Evolutionary conservation across 1,140 invertebrate genomes (phyloP).

Genomic region (Drosophila grimshawi): DNA sequence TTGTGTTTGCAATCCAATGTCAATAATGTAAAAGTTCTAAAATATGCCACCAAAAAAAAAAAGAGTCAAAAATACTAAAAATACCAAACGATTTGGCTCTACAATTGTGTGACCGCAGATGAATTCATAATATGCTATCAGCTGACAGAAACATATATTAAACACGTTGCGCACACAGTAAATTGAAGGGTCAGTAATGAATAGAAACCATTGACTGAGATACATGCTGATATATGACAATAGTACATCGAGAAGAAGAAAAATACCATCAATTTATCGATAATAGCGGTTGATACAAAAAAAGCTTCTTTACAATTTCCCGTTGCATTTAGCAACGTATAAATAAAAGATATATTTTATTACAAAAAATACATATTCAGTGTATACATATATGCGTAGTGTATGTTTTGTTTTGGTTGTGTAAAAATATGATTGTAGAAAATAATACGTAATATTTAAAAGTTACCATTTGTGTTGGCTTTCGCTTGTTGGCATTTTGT

Average conservation of each 20-base stretch:
- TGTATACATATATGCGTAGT: slow-evolving; percentile 68
- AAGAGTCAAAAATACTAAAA: not conserved
- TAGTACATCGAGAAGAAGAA: not conserved
- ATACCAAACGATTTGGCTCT: slow-evolving; percentile 10
- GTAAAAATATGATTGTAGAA: slow-evolving; percentile 76
- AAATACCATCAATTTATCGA: not conserved
- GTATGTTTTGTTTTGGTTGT: slow-evolving; percentile 60
- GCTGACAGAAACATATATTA: not conserved
- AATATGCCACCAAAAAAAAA: slow-evolving; percentile 3
- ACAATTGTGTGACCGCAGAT: slow-evolving; percentile 14
- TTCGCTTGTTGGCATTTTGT: slow-evolving; percentile 37
- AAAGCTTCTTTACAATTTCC: not conserved
- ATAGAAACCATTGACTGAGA: not conserved
- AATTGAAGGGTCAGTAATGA: not conserved
- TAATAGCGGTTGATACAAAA: not conserved
- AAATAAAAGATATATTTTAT: slow-evolving; percentile 61
- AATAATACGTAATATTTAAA: slow-evolving; percentile 72
- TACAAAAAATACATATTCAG: slow-evolving; percentile 73
- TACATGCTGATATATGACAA: not conserved
- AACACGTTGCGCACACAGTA: not conserved
- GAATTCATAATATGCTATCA: not conserved
- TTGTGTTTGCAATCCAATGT: slow-evolving; percentile 35
- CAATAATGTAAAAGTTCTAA: slow-evolving; percentile 30
- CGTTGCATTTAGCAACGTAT: slow-evolving; percentile 30
- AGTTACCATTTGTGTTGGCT: slow-evolving; percentile 35